A percentile compares a stretch with the other conserved stretches of the same genome.
Conservation (phyloP, 1,140 invertebrate species). For the Eumaeus atala region DNA sequence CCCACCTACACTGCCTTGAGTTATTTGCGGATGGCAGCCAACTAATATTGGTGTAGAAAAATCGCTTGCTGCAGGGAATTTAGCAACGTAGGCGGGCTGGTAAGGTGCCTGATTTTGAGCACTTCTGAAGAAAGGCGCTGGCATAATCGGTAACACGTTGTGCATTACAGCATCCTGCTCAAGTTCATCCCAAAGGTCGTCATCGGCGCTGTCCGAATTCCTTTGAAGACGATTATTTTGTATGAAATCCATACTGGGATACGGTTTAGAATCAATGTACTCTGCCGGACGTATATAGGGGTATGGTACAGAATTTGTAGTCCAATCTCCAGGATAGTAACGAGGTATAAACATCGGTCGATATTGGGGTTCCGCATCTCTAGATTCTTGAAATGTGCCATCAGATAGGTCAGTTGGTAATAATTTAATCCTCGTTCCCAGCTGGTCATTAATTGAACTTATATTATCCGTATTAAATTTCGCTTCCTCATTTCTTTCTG, state of each 20-base stretch:
- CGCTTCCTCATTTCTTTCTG: neutral
- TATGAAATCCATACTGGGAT: neutral
- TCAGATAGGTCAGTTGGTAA: neutral
- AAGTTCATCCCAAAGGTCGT: slow-evolving; percentile 41
- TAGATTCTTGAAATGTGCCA: no score
- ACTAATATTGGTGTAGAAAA: slow-evolving; percentile 35
- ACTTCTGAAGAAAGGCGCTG: slow-evolving; percentile 31
- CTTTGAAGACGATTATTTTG: slow-evolving; percentile 14
- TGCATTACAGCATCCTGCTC: slow-evolving; percentile 41
- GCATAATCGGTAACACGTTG: slow-evolving; percentile 54
- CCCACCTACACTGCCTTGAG: slow-evolving; percentile 17
- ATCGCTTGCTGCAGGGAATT: slow-evolving; percentile 19
- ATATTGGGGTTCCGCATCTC: neutral
- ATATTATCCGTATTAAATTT: neutral
- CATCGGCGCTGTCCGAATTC: slow-evolving; percentile 11
- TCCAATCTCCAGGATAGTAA: neutral
- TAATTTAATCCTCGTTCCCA: neutral
- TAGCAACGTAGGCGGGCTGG: slow-evolving; percentile 9
- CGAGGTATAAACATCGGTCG: neutral
- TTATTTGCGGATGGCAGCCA: slow-evolving; percentile 34
- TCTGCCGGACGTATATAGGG: neutral
- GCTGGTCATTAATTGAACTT: neutral
- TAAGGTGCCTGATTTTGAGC: slow-evolving; percentile 10
- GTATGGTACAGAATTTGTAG: neutral
- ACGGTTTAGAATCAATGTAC: neutral